A percentile compares a stretch with the other conserved stretches of the same genome.
These are phyloP conservation scores for Limnephilus auricula DNA, from an alignment of 2,888 invertebrate genomes.

Conservation along the genomic window DNA sequence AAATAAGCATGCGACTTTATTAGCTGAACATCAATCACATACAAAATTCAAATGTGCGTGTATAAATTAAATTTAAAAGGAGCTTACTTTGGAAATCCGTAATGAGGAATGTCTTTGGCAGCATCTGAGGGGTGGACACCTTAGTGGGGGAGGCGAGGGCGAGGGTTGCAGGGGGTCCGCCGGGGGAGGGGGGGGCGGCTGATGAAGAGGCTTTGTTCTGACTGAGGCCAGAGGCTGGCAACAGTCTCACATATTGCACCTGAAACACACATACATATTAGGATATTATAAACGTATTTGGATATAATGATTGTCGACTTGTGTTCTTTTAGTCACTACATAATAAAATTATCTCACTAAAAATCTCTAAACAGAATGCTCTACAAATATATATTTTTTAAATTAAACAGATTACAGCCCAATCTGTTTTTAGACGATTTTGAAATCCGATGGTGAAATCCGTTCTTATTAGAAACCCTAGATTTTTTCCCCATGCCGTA, in stretches of 20 bases:
- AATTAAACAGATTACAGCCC: background rate
- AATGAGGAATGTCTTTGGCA: constrained; percentile 71
- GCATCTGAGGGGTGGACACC: constrained; percentile 55
- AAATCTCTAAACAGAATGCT: background rate
- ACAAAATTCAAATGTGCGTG: background rate
- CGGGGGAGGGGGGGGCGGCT: background rate
- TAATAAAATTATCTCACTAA: background rate
- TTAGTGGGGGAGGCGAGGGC: constrained; percentile 27
- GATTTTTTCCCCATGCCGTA: too few species aligned
- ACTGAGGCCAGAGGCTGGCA: constrained; percentile 77
- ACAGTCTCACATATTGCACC: constrained; percentile 86
- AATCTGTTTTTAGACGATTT: too few species aligned
- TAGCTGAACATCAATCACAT: background rate
- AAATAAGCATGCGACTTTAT: background rate
- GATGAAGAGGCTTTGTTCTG: constrained; percentile 67
- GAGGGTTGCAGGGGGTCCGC: constrained; percentile 27
- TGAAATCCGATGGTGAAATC: too few species aligned
- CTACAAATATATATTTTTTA: background rate
- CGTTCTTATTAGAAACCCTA: too few species aligned
- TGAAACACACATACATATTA: constrained; percentile 68
- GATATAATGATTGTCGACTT: background rate
- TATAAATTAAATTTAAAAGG: background rate
- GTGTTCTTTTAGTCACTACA: background rate
- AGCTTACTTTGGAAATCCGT: constrained; percentile 72
- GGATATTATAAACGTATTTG: constrained; percentile 48